A percentile compares a stretch with the other conserved stretches of the same genome.
These are phyloP conservation scores for Hypselothyrea guttata DNA, from an alignment of 2,888 invertebrate genomes.

Conservation along the genomic window DNA sequence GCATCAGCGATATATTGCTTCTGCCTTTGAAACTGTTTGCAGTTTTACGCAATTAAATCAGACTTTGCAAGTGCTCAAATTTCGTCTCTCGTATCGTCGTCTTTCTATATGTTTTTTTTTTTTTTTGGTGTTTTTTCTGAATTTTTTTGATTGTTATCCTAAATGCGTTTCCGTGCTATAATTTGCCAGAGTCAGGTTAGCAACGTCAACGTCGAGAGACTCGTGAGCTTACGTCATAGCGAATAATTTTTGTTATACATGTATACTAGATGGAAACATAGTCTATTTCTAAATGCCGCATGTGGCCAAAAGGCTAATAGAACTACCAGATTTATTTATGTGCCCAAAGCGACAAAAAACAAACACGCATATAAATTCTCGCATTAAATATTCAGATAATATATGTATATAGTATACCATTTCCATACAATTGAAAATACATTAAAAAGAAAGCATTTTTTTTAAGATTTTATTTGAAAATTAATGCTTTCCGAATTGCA, in stretches of 20 bases:
- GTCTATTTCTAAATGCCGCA: conserved; percentile 71
- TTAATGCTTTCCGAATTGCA: no score
- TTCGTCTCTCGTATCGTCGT: no score
- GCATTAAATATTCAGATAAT: conserved; percentile 1
- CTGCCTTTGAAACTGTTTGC: no score
- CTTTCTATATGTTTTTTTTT: neutral
- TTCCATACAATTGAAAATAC: neutral
- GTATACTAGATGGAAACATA: conserved; percentile 41
- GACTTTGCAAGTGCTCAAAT: no score
- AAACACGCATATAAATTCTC: conserved; percentile 1
- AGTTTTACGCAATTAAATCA: no score
- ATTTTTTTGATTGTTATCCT: conserved; percentile 2
- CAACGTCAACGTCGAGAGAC: conserved; percentile 27
- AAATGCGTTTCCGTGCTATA: conserved; percentile 34
- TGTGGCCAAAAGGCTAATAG: conserved; percentile 62
- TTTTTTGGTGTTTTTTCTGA: neutral
- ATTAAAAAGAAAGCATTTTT: neutral
- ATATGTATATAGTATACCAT: no score
- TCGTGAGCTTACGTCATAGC: conserved; percentile 75
- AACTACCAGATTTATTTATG: conserved; percentile 23
- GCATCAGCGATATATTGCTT: no score
- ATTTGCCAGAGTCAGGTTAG: conserved; percentile 38
- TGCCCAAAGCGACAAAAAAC: conserved; percentile 5
- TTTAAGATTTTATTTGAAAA: neutral
- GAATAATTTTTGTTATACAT: conserved; percentile 28